phyloP scores from a whole-genome alignment of 2,888 invertebrate species.

The Leptopilina myrica region DNA sequence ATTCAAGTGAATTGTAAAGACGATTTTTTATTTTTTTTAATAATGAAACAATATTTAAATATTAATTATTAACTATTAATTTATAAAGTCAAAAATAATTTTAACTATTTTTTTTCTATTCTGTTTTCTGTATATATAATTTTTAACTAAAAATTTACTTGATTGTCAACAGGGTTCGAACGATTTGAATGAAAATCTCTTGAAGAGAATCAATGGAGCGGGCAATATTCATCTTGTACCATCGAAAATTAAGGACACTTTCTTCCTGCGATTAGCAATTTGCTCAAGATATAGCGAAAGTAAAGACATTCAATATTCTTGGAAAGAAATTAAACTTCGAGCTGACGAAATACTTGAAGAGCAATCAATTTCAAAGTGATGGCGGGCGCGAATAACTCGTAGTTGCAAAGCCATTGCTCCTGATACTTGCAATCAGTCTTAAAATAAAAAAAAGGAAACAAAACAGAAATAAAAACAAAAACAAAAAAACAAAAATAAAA shows the following conservation, averaged over 20 bases:
- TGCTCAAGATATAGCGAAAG: conserved; percentile 91
- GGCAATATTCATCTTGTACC: conserved; percentile 96
- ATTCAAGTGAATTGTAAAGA: too few species aligned
- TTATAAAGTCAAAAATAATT: too few species aligned
- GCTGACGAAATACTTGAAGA: conserved; percentile 83
- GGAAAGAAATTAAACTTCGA: conserved; percentile 89
- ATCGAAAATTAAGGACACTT: conserved; percentile 89
- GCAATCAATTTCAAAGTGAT: conserved; percentile 74
- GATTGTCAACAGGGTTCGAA: conserved; percentile 81
- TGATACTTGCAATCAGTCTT: conserved; percentile 73
- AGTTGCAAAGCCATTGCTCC: conserved; percentile 70
- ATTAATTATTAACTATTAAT: too few species aligned
- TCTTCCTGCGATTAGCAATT: conserved; percentile 92
- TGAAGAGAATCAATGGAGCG: conserved; percentile 91
- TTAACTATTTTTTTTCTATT: too few species aligned
- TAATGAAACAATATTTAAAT: too few species aligned
- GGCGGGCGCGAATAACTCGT: conserved; percentile 73
- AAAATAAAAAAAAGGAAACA: conserved; percentile 38
- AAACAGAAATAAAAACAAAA: neutral
- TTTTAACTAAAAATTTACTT: neutral
- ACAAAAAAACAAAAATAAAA: too few species aligned
- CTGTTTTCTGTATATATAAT: too few species aligned
- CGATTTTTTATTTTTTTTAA: too few species aligned
- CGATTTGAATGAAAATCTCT: conserved; percentile 87
- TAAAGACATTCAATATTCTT: conserved; percentile 89